A percentile compares a stretch with the other conserved stretches of the same genome.
Conservation (phyloP, 2,888 invertebrate genomes). For the Pollenia griseotomentosa region DNA sequence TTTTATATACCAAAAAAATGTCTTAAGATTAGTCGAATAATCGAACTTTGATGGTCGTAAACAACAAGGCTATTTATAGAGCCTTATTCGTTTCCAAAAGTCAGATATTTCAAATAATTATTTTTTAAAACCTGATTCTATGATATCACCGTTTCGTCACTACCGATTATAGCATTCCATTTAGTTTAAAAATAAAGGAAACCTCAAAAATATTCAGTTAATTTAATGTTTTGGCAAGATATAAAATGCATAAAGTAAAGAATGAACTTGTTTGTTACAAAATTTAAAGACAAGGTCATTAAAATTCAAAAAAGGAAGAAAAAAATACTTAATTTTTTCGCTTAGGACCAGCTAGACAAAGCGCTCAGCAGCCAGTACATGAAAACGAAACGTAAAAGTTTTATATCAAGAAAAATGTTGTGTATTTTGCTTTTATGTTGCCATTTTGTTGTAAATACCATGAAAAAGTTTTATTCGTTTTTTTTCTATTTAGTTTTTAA, state of each 20-base stretch:
- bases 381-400: not conserved
- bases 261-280: conserved; percentile 41
- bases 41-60: too few relatives aligned
- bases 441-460: not conserved
- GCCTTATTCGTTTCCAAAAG: too few relatives aligned
- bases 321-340: not conserved
- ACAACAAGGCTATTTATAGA: too few relatives aligned
- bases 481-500: conserved; percentile 5
- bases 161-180: too few relatives aligned
- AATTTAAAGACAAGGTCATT: conserved; percentile 43
- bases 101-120: too few relatives aligned
- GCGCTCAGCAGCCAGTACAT: too few relatives aligned
- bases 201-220: conserved; percentile 28
- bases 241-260: not conserved
- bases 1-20: too few relatives aligned
- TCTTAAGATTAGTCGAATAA: too few relatives aligned
- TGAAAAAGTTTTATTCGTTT: not conserved
- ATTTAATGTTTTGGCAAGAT: conserved; percentile 20
- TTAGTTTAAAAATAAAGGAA: not conserved
- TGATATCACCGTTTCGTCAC: too few relatives aligned
- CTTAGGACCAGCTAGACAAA: not conserved
- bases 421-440: not conserved
- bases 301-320: conserved; percentile 1
- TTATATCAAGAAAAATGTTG: not conserved
- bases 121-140: too few relatives aligned